A percentile compares a stretch with the other conserved stretches of the same genome.
Evolutionary conservation across 92 coral and sea anemone species (phyloP).

Genomic region (Muricea muricata): DNA sequence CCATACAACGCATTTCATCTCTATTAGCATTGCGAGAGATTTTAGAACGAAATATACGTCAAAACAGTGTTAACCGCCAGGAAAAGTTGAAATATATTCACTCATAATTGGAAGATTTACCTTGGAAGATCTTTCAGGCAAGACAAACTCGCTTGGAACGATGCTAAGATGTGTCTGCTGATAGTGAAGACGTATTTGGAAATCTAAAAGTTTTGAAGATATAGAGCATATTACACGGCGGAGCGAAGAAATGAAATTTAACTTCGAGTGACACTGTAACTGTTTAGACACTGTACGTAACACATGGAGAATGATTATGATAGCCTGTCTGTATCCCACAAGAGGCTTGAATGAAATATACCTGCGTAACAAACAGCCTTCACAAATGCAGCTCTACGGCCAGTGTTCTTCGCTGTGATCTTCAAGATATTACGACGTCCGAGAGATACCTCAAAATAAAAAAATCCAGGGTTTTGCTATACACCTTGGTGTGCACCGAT

Average conservation of each 20-base stretch:
- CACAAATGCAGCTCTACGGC: constrained; percentile 93
- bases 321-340: too few relatives aligned
- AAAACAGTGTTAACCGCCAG: too few relatives aligned
- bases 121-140: constrained; percentile 92
- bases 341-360: too few relatives aligned
- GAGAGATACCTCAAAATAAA: constrained; percentile 77
- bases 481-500: too few relatives aligned
- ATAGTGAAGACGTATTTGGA: constrained; percentile 73
- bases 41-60: too few relatives aligned
- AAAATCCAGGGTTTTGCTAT: too few relatives aligned
- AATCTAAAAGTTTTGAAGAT: constrained; percentile 54
- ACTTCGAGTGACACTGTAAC: neutral
- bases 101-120: constrained; percentile 51
- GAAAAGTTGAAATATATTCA: too few relatives aligned
- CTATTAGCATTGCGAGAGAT: too few relatives aligned
- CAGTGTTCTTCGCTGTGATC: constrained; percentile 83
- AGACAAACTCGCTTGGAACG: constrained; percentile 83
- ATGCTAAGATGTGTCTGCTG: constrained; percentile 84
- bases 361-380: constrained; percentile 95
- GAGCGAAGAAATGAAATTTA: too few relatives aligned
- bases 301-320: neutral
- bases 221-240: too few relatives aligned
- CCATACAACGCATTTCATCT: too few relatives aligned
- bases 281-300: too few relatives aligned
- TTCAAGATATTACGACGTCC: constrained; percentile 83